Base-by-base conservation (phyloP, 2,113 vertebrate genomes). In the Alexandromys fortis region DNA sequence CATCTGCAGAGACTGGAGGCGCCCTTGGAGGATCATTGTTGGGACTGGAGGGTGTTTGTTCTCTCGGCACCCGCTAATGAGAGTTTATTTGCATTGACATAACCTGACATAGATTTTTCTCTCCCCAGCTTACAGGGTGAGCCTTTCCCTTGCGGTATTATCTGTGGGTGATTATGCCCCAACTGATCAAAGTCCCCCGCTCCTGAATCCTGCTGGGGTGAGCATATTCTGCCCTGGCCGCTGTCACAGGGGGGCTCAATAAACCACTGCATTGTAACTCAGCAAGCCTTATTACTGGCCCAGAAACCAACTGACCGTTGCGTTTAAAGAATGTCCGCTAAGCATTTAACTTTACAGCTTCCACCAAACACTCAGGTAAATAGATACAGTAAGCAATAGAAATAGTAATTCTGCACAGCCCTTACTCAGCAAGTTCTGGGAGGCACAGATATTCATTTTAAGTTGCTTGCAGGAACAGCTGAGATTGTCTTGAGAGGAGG, bases 191-290 rank as follows among this genome's bases (percentile, higher is more conserved):
- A 92, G 47, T 55, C 1, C 68, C 7, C n/a, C 0, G 61, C 33
- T 68, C 92, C 94, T 92, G 81, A 95, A 86, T 97, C 97, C 73
- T 6, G 21, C 93, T 92, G 86, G 86, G 94, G 92, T 95, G 92
- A 96, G 94, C 96, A 95, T 90, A 52, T 95, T 98, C 94, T 55
- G 1, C 68, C 49, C 65, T 2, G 55, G 70, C 55, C 52, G 78
- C 98, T 98, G 97, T 98, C 73, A 45, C 85, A 61, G 79, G 95
- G 95, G 95, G 89, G 42, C 96, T 97, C 70, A 16, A 3, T 97
- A 96, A 98, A 86, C 94, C 77, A 55, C 42, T 83, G 68, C 72
- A 28, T 52, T 0, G 0, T 81, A 81, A 96, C 85, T 96, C 87
- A 5, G 91, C 72, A 63, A 97, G 92, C 76, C 92, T 97, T 97